Evolutionary conservation across 2,113 vertebrate genomes (phyloP), one percentile per base, ranked within the genome.

Genomic region (Xiphorhynchus elegans): DNA sequence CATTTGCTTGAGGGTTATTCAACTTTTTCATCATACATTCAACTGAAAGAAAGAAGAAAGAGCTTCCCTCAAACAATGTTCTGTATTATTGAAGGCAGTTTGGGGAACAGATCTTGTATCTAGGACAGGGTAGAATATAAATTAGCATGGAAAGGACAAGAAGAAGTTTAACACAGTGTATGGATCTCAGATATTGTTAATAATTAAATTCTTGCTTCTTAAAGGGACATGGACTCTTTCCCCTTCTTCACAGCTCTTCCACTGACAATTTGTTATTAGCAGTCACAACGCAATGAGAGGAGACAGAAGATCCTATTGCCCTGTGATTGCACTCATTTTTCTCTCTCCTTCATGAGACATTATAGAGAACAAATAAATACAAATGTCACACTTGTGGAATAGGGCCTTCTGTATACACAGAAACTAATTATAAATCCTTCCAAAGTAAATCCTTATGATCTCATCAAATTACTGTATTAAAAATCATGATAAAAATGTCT

Each of bases 41-140:
- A 69, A 44, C 31, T 42, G 60, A 81, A 77, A 67, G 33, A 47
- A 72, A 78, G 50, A 66, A 68, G 14, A 49, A 70, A 87, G 69
- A 73, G 50, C 63, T 72, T 74, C 67, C 79, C 70, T 73, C 1
- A 0, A 91, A 93, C 33, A 64, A 39, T 64, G 31, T 94, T 91
- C 93, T 85, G 7, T 94, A 88, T 84, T 94, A 93, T 37, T 96
- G 79, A 94, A 96, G 67, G 62, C 52, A 68, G n/a, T 79, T 50
- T 79, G 42, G 87, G 37, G 53, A 76, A 64, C 60, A 76, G 46
- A 85, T 53, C 28, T 80, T 6, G 2, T 74, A 68, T 47, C 56
- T 44, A 88, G 94, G 87, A 77, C 87, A 94, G 50, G 15, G 35
- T 44, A 92, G 79, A 93, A 75, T 92, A 89, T 70, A 78, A 94